Percentiles rank a stretch among this genome's conserved stretches.
Conservation (phyloP, 2,888 invertebrate genomes). For the Rhingia rostrata region DNA sequence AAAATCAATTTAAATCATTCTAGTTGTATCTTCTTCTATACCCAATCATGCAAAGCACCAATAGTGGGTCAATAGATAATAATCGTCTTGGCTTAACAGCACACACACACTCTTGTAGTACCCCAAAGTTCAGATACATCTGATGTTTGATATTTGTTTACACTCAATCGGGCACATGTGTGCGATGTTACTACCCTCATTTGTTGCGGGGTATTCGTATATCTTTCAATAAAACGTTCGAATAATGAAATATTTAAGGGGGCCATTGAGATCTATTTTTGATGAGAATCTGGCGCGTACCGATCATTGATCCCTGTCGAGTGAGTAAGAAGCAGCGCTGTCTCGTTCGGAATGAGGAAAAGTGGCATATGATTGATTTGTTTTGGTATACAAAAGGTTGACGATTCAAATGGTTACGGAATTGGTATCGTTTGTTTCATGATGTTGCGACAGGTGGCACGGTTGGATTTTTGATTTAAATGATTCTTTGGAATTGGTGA, state of each 20-base stretch:
- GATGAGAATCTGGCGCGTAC: conserved; percentile 8
- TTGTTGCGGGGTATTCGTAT: conserved; percentile 16
- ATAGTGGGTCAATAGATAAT: conserved; percentile 24
- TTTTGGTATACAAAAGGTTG: too few relatives aligned
- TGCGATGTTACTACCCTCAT: conserved; percentile 22
- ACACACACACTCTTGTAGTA: neutral
- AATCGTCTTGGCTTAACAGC: conserved; percentile 1
- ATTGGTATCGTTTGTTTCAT: too few relatives aligned
- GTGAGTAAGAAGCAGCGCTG: neutral
- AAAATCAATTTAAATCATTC: conserved; percentile 37
- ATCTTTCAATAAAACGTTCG: conserved; percentile 52
- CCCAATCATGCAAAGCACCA: too few relatives aligned
- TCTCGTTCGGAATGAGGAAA: too few relatives aligned
- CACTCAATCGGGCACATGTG: conserved; percentile 31
- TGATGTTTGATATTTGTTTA: conserved; percentile 51
- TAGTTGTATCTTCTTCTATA: too few relatives aligned
- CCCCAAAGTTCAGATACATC: too few relatives aligned
- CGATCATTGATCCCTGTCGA: conserved; percentile 47
- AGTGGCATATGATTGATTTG: too few relatives aligned
- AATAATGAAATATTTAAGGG: conserved; percentile 17
- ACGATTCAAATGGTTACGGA: too few relatives aligned
- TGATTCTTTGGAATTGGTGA: too few relatives aligned
- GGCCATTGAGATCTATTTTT: conserved; percentile 22
- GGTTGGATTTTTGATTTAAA: too few relatives aligned
- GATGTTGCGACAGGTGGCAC: too few relatives aligned